phyloP scores from a whole-genome alignment of 2,113 vertebrate species.

The Triplophysa dalaica region DNA sequence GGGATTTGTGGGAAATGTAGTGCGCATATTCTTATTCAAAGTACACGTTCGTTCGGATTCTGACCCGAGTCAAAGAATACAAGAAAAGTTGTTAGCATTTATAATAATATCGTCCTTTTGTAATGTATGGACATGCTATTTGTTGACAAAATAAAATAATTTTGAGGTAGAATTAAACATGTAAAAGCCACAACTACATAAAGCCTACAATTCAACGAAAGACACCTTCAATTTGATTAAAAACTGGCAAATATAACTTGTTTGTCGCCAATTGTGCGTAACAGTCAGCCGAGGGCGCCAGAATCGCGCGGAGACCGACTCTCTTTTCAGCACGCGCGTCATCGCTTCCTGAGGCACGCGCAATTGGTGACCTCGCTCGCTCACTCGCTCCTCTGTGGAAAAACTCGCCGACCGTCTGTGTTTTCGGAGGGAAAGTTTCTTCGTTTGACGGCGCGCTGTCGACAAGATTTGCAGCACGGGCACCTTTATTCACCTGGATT shows the following conservation, averaged over 20 bases:
- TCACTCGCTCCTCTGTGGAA: slow-evolving; percentile 58
- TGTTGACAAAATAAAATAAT: too few species aligned
- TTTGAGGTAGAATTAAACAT: too few species aligned
- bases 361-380: slow-evolving; percentile 71
- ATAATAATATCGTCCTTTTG: too few species aligned
- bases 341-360: slow-evolving; percentile 72
- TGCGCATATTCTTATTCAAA: not conserved
- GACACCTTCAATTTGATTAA: too few species aligned
- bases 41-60: too few species aligned
- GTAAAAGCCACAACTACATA: too few species aligned
- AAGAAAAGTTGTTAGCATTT: too few species aligned
- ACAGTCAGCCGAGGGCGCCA: slow-evolving; percentile 51
- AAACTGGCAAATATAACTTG: too few species aligned
- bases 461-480: slow-evolving; percentile 6
- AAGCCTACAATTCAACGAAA: too few species aligned
- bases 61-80: too few species aligned
- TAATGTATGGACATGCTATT: too few species aligned
- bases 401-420: slow-evolving; percentile 48
- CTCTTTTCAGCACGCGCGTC: slow-evolving; percentile 58
- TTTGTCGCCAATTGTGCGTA: not conserved
- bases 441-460: slow-evolving; percentile 40
- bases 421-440: slow-evolving; percentile 66
- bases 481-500: slow-evolving; percentile 59
- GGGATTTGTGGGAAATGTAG: slow-evolving; percentile 29
- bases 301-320: not conserved